Percentiles rank a stretch among this genome's conserved stretches.
phyloP scores from a whole-genome alignment of 2,888 invertebrate genomes.

The Gryllus longicercus region DNA sequence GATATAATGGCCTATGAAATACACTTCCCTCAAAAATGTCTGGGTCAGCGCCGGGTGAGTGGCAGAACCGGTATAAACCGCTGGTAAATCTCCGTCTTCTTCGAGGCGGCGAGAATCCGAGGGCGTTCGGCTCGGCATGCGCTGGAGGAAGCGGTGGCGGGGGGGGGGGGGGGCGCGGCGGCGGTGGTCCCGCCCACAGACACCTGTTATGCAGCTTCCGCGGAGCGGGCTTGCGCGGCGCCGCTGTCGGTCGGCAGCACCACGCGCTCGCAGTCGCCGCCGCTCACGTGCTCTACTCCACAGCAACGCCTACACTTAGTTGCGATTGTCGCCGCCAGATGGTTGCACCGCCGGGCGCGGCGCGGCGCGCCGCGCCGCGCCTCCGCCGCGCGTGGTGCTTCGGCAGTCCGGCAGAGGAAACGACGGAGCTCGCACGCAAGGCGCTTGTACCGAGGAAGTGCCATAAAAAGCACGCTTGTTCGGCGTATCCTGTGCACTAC shows the following conservation, averaged over 20 bases:
- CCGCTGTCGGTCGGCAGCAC: background rate
- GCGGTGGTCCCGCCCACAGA: background rate
- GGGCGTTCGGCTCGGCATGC: no score
- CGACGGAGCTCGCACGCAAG: background rate
- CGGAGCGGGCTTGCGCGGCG: background rate
- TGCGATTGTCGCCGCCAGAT: background rate
- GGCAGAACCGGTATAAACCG: no score
- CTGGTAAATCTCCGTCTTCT: no score
- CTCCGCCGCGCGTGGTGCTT: background rate
- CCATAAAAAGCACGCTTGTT: constrained; percentile 17
- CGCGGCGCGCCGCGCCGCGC: background rate
- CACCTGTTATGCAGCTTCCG: constrained; percentile 17
- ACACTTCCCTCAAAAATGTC: no score
- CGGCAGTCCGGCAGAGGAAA: constrained; percentile 1
- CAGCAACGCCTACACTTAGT: background rate
- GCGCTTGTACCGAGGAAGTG: background rate
- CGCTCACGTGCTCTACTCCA: constrained; percentile 1
- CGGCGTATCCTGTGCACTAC: constrained; percentile 10
- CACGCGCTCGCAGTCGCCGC: background rate
- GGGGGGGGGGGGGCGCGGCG: background rate
- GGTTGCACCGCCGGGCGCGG: background rate
- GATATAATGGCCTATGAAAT: no score
- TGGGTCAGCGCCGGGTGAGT: no score
- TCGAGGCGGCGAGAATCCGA: no score
- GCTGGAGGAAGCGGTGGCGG: background rate